These are phyloP conservation scores for Sinotaia quadrata DNA, from an alignment of 2,888 invertebrate species.

Conservation along the genomic window DNA sequence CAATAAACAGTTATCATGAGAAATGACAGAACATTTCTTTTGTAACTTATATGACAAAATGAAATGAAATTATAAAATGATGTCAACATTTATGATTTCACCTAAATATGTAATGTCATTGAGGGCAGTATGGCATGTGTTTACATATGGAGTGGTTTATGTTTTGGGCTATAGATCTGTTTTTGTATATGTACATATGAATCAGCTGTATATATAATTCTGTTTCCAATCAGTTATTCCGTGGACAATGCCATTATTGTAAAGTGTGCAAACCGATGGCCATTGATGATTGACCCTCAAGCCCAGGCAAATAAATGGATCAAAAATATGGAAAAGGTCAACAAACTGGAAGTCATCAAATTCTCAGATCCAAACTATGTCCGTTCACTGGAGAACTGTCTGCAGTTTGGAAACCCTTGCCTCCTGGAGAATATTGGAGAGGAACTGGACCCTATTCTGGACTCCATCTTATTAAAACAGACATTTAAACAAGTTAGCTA, in stretches of 20 bases:
- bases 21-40: too few species aligned
- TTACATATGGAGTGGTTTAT: too few species aligned
- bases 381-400: slow-evolving; percentile 83
- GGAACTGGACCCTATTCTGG: slow-evolving; percentile 77
- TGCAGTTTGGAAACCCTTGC: slow-evolving; percentile 76
- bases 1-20: too few species aligned
- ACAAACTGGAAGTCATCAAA: slow-evolving; percentile 86
- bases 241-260: slow-evolving; percentile 71
- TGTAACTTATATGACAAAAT: too few species aligned
- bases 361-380: slow-evolving; percentile 87
- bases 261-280: slow-evolving; percentile 70
- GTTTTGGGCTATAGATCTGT: too few species aligned
- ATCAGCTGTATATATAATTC: too few species aligned
- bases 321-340: slow-evolving; percentile 90
- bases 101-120: too few species aligned
- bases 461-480: slow-evolving; percentile 86
- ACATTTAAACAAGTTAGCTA: slow-evolving; percentile 84
- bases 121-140: too few species aligned
- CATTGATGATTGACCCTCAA: slow-evolving; percentile 72
- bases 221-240: slow-evolving; percentile 62
- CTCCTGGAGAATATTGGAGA: slow-evolving; percentile 87
- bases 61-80: too few species aligned
- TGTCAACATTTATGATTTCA: too few species aligned
- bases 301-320: slow-evolving; percentile 96
- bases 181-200: too few species aligned